Evolutionary conservation across 2,113 vertebrate genomes (phyloP), one percentile per base, ranked within the genome.

Genomic region (Geococcyx californianus): DNA sequence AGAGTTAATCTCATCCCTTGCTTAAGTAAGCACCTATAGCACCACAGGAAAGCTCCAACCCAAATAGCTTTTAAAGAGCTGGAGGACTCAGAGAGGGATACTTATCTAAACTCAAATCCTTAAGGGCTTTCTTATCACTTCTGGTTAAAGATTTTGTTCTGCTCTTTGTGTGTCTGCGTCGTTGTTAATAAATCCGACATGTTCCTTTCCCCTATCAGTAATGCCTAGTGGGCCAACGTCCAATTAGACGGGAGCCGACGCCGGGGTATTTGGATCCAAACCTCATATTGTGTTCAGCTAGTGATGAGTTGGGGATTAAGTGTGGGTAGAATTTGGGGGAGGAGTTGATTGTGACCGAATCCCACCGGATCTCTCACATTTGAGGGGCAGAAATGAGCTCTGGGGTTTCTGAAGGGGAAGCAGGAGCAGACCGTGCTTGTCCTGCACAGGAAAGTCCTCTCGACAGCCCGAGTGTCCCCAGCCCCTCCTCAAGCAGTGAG

Each of bases 91-190:
- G n/a, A 38, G 29, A 78, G 60, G 80, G 67, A 11, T 18, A 9
- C 28, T 75, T 54, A 91, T 52, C 92, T 45, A 14, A 85, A 62
- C 66, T 80, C 44, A 38, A 88, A 38, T 60, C 62, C 93, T 90
- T 49, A 16, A 52, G 67, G 89, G 62, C 75, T 74, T 52, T 79
- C 89, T 64, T 33, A 45, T 89, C 56, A 5, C 86, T 87, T 47
- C 86, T 51, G 80, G 92, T 73, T 64, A 56, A 68, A 82, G 84
- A 58, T 91, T 95, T 85, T 60, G 58, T 54, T 79, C 82, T 40
- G 70, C 45, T 91, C 85, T 91, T 96, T 94, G 93, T 93, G 80
- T 60, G 54, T 83, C 87, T n/a, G 67, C 74, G 55, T 40, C 52
- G 13, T 26, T 95, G 76, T 18, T 29, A 54, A 82, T 82, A 92